These are phyloP conservation scores for Dendrolimus pini DNA, from an alignment of 2,888 invertebrate genomes.

Conservation along the genomic window DNA sequence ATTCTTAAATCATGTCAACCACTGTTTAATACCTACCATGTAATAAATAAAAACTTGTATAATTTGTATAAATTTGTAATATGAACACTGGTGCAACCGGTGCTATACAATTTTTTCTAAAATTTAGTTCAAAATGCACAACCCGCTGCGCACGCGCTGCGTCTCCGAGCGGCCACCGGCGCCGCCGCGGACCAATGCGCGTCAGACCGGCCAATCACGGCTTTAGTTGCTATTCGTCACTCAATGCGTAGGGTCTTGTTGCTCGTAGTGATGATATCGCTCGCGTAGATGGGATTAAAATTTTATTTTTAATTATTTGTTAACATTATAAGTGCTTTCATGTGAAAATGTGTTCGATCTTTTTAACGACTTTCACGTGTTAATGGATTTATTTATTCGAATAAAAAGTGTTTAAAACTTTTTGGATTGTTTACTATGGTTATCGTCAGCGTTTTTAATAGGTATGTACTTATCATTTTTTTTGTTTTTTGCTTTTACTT, in stretches of 20 bases:
- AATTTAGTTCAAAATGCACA: slow-evolving; percentile 8
- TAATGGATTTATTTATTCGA: slow-evolving; percentile 39
- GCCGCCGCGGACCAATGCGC: slow-evolving; percentile 19
- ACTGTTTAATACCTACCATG: no score
- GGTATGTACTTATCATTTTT: slow-evolving; percentile 37
- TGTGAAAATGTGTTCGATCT: slow-evolving; percentile 57
- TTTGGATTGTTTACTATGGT: slow-evolving; percentile 71
- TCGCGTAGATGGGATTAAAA: slow-evolving; percentile 31
- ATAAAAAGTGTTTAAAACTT: slow-evolving; percentile 28
- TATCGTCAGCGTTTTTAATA: slow-evolving; percentile 73
- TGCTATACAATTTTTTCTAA: not conserved
- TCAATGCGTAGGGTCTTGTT: slow-evolving; percentile 33
- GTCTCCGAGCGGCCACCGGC: slow-evolving; percentile 27
- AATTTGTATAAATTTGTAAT: no score
- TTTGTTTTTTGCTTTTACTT: no score
- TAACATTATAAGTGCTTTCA: slow-evolving; percentile 47
- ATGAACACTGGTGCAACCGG: no score
- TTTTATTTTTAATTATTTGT: slow-evolving; percentile 23
- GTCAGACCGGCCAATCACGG: slow-evolving; percentile 37
- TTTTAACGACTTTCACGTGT: slow-evolving; percentile 31
- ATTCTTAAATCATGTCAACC: no score
- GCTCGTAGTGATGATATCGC: slow-evolving; percentile 34
- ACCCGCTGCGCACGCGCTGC: slow-evolving; percentile 43
- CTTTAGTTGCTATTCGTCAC: slow-evolving; percentile 45
- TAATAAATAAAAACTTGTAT: no score